These are phyloP conservation scores for Platycercus adscitus DNA, from an alignment of 2,113 vertebrate genomes.

Conservation along the genomic window DNA sequence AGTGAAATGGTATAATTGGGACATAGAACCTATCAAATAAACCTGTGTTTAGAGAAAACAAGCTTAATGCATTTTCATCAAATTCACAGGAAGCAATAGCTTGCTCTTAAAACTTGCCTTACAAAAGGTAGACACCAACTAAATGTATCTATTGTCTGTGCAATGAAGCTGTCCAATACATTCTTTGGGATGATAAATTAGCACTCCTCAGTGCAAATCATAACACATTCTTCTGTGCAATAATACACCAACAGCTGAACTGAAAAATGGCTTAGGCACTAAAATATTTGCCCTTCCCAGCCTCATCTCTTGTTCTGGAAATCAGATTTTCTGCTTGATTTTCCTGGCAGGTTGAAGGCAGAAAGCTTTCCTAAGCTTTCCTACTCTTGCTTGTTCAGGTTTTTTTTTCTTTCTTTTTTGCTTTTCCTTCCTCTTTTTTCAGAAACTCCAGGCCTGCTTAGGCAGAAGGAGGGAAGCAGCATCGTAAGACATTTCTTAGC, in stretches of 20 bases:
- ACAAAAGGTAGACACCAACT: background rate
- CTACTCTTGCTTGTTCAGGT: background rate
- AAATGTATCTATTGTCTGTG: background rate
- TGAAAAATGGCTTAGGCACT: background rate
- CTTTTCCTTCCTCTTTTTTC: background rate
- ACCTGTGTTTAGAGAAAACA: background rate
- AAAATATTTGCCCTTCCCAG: background rate
- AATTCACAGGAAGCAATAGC: background rate
- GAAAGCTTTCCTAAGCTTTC: background rate
- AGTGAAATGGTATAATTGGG: background rate
- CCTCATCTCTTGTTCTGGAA: background rate
- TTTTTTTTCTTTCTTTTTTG: background rate
- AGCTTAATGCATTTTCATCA: background rate
- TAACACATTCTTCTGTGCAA: background rate
- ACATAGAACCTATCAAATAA: background rate
- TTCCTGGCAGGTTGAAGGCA: background rate
- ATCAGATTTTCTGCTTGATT: background rate
- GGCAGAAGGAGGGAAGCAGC: background rate
- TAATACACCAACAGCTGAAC: background rate
- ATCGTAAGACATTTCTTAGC: background rate
- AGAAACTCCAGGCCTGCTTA: background rate
- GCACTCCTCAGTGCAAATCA: background rate
- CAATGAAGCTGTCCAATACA: background rate
- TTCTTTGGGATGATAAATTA: background rate
- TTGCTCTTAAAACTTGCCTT: background rate